Evolutionary conservation across 37 sponge, comb jelly and placozoan genomes (phyloP).

Genomic region (Mnemiopsis leidyi): DNA sequence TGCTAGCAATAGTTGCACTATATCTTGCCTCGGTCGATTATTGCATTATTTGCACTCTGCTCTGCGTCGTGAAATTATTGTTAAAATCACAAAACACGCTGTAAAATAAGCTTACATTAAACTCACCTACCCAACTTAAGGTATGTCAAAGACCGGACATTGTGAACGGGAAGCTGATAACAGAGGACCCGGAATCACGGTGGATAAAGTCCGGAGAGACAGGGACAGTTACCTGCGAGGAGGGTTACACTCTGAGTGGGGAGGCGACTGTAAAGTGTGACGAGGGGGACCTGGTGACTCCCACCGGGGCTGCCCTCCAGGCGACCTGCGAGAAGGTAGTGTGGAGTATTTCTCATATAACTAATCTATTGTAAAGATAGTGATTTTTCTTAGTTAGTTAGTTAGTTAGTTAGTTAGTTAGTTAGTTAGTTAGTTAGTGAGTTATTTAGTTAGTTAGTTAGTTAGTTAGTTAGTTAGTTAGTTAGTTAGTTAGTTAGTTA

Average conservation of each 20-base stretch:
- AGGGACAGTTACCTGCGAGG: background rate
- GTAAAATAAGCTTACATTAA: no score
- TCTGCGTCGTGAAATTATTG: no score
- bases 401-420: background rate
- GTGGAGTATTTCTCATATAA: no score
- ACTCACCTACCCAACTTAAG: background rate
- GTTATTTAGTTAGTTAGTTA: background rate
- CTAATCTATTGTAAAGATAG: no score
- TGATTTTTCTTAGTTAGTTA: no score
- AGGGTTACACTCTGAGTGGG: background rate
- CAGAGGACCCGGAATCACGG: background rate
- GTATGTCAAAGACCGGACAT: constrained; percentile 14
- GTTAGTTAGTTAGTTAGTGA: background rate
- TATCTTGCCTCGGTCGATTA: no score
- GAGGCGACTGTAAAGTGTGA: background rate
- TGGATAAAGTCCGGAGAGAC: background rate
- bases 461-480: background rate
- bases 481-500: constrained; percentile 13
- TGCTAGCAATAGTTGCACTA: no score
- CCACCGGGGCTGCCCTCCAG: background rate
- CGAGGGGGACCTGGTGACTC: background rate
- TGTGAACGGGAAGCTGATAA: background rate
- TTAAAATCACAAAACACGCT: no score
- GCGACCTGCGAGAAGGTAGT: no score
- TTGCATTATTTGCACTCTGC: no score